Evolutionary conservation across 1,140 invertebrate species (phyloP), one percentile per base, ranked within the genome.

Genomic region (Papilio dardanus): DNA sequence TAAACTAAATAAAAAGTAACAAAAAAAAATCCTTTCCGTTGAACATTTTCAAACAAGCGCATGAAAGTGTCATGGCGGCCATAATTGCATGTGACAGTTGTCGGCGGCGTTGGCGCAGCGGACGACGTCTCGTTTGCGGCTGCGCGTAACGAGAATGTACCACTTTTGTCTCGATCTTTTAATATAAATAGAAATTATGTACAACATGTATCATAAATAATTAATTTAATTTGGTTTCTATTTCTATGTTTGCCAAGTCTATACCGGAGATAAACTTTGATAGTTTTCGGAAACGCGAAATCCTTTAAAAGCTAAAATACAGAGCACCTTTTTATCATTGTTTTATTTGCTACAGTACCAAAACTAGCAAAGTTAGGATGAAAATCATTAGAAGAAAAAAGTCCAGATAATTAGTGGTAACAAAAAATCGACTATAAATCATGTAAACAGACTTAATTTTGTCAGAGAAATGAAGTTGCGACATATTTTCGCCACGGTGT

Each of bases 71-170:
- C 89, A 90, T 90, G 85, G 86, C 86, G 77, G 86, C 88, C 85
- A 88, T 92, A 92, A 92, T 92, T 91, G 87, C 81, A 76, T 81
- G 74, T 89, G 90, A 92, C 90, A 92, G 90, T 89, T 88, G 86
- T 83, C 81, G 82, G 83, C 81, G 81, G 76, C 74, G 75, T 80
- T 77, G 79, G 77, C 77, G 79, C 74, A 73, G 73, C 79, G 74
- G 74, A 58, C 78, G 78, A 83, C 79, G 74, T 80, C 84, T 85
- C 82, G 84, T 85, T 87, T 84, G 87, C 86, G 83, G 62, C 74
- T 79, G 83, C 78, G 87, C 88, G 80, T 91, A 90, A 91, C 89
- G 86, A 86, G 82, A 87, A 78, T 77, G 79, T 83, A 88, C 86
- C 85, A 81, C 85, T 85, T 83, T 84, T 80, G 82, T 87, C 83